Evolutionary conservation across 2,797 vertebrate species (phyloP).

Genomic region (Pseudopleuronectes americanus): DNA sequence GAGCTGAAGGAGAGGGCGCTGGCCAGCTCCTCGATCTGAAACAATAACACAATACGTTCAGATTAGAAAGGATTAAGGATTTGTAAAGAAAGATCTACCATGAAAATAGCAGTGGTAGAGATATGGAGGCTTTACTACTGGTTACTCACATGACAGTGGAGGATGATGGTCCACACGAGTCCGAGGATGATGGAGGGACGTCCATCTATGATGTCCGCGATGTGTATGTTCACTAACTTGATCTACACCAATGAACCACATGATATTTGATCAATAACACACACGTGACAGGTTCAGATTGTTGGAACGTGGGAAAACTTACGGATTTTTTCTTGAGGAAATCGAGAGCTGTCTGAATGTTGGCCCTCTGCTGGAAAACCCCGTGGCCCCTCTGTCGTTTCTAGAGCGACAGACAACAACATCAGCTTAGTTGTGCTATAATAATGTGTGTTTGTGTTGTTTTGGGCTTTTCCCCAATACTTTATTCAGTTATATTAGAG

Average conservation of each 20-base stretch:
- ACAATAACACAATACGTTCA: background rate
- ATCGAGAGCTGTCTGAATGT: conserved; percentile 90
- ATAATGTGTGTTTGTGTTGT: background rate
- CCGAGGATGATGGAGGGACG: conserved; percentile 93
- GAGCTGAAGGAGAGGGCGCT: conserved; percentile 83
- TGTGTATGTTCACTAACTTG: conserved; percentile 94
- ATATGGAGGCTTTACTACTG: background rate
- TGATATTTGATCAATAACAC: background rate
- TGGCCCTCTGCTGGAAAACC: conserved; percentile 90
- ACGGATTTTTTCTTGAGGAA: conserved; percentile 91
- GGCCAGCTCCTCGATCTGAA: conserved; percentile 90
- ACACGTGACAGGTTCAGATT: background rate
- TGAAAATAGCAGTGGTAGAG: no score
- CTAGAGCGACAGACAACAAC: conserved; percentile 66
- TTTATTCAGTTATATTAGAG: background rate
- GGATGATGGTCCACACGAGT: conserved; percentile 94
- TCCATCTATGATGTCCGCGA: conserved; percentile 92
- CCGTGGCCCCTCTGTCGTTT: conserved; percentile 87
- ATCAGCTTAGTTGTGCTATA: background rate
- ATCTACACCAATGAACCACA: conserved; percentile 77
- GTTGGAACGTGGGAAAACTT: conserved; percentile 29
- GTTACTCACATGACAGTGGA: conserved; percentile 92
- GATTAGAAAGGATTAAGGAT: no score
- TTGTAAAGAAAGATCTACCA: background rate
- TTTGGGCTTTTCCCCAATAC: background rate